phyloP scores from a whole-genome alignment of 2,797 vertebrate species.

The Labroides dimidiatus region DNA sequence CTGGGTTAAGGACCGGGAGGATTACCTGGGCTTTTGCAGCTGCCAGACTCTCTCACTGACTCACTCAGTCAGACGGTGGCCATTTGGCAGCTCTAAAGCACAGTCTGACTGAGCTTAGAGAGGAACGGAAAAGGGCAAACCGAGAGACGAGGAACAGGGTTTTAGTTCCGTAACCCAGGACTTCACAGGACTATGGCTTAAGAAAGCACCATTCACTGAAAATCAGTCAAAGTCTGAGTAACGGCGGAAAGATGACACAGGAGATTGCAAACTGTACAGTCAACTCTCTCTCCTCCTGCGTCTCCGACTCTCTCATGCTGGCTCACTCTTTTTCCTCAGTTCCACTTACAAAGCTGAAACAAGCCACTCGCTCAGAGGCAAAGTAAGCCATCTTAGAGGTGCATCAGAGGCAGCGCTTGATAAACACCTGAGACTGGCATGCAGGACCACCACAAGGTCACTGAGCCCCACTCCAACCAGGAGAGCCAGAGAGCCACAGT shows the following conservation, averaged over 20 bases:
- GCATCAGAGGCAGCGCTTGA: slow-evolving; percentile 71
- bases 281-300: slow-evolving; percentile 23
- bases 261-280: slow-evolving; percentile 52
- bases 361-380: slow-evolving; percentile 53
- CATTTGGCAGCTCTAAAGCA: slow-evolving; percentile 54
- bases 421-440: slow-evolving; percentile 66
- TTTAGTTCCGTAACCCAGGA: slow-evolving; percentile 37
- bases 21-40: slow-evolving; percentile 59
- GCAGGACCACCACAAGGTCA: slow-evolving; percentile 64
- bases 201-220: slow-evolving; percentile 37
- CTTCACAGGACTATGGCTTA: slow-evolving; percentile 42
- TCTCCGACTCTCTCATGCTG: slow-evolving; percentile 31
- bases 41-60: slow-evolving; percentile 54
- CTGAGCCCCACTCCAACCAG: slow-evolving; percentile 48
- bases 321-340: slow-evolving; percentile 5
- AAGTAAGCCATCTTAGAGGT: slow-evolving; percentile 62
- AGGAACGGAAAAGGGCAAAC: neutral
- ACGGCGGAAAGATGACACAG: slow-evolving; percentile 57
- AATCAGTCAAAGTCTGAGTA: slow-evolving; percentile 35
- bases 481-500: slow-evolving; percentile 29
- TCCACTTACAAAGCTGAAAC: slow-evolving; percentile 33
- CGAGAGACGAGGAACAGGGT: slow-evolving; percentile 7
- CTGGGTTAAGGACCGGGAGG: slow-evolving; percentile 64
- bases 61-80: slow-evolving; percentile 44
- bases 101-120: slow-evolving; percentile 27